Evolutionary conservation across 2,888 invertebrate genomes (phyloP).

Genomic region (Eremobia ochroleuca): DNA sequence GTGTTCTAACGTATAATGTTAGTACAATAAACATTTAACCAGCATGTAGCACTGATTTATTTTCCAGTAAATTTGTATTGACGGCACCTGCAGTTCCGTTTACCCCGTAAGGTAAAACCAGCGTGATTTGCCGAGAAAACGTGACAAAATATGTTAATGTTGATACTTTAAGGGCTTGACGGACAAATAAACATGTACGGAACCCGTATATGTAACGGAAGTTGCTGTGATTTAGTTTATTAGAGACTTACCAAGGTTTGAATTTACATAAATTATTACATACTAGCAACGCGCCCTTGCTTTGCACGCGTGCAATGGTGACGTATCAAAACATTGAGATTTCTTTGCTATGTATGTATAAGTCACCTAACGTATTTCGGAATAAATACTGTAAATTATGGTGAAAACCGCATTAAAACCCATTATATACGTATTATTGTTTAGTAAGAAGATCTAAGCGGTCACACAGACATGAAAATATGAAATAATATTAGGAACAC

Average conservation of each 20-base stretch:
- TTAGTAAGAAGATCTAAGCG: too few species aligned
- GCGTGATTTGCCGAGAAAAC: slow-evolving; percentile 46
- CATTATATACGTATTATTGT: background rate
- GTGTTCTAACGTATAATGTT: background rate
- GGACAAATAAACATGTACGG: slow-evolving; percentile 42
- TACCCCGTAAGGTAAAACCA: slow-evolving; percentile 43
- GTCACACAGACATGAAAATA: too few species aligned
- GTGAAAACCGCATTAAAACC: background rate
- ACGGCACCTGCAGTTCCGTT: slow-evolving; percentile 33
- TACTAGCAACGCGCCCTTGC: background rate
- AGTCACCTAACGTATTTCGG: too few species aligned
- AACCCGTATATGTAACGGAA: slow-evolving; percentile 55
- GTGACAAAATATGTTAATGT: slow-evolving; percentile 57
- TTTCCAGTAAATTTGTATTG: slow-evolving; percentile 15
- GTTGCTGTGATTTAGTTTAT: slow-evolving; percentile 38
- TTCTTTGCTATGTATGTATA: too few species aligned
- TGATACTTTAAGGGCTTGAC: slow-evolving; percentile 32
- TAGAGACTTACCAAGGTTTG: slow-evolving; percentile 12
- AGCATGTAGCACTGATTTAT: slow-evolving; percentile 24
- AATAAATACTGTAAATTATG: background rate
- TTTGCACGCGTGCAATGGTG: background rate
- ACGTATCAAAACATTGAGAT: background rate
- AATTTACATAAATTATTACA: background rate
- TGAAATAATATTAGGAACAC: too few species aligned
- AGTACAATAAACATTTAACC: slow-evolving; percentile 21